Conservation (phyloP, 2,888 invertebrate genomes). For the Pseudeuparius sepicola region DNA sequence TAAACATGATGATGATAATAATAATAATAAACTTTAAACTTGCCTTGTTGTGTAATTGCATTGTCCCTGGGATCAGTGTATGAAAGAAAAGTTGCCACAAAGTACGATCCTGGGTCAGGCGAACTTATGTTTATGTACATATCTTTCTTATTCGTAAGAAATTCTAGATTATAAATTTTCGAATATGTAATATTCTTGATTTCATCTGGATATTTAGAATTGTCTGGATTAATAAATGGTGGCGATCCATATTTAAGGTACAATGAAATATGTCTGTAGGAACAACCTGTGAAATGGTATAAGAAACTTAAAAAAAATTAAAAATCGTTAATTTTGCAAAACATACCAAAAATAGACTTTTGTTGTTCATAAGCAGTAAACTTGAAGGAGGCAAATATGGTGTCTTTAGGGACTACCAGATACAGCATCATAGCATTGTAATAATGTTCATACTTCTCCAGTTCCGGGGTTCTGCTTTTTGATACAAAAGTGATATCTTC, state of each 20-base stretch:
- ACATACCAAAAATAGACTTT: constrained; percentile 34
- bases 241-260: constrained; percentile 72
- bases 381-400: constrained; percentile 33
- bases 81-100: constrained; percentile 65
- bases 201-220: constrained; percentile 56
- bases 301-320: constrained; percentile 3
- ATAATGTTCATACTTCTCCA: constrained; percentile 33
- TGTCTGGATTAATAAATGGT: constrained; percentile 75
- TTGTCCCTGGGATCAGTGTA: constrained; percentile 65
- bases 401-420: constrained; percentile 34
- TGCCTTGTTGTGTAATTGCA: constrained; percentile 67
- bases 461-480: constrained; percentile 28
- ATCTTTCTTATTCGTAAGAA: constrained; percentile 52
- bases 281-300: constrained; percentile 30
- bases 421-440: constrained; percentile 33
- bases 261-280: constrained; percentile 47
- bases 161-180: constrained; percentile 46
- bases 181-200: constrained; percentile 35
- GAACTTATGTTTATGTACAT: constrained; percentile 50
- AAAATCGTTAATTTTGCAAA: constrained; percentile 1
- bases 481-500: constrained; percentile 23
- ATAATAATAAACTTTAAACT: neutral
- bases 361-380: constrained; percentile 33
- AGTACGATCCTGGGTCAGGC: constrained; percentile 70
- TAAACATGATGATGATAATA: neutral